A percentile compares a stretch with the other conserved stretches of the same genome.
Evolutionary conservation across 2,888 invertebrate genomes (phyloP).

Genomic region (Helobdella robusta): DNA sequence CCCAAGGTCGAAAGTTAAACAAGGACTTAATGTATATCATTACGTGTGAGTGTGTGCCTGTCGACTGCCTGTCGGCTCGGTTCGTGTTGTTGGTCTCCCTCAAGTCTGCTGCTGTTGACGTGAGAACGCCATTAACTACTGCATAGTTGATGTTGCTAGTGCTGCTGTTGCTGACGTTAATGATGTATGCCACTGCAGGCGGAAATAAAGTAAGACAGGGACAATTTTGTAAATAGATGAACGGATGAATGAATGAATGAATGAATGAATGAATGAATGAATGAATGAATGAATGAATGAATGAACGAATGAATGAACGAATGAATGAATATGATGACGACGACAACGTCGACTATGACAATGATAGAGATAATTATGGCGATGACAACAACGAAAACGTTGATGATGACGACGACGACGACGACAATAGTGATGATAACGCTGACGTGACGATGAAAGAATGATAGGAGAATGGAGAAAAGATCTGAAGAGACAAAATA

Average conservation of each 20-base stretch:
- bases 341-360: not conserved
- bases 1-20: no score
- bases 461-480: slow-evolving; percentile 1
- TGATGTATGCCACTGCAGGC: no score
- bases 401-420: not conserved
- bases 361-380: not conserved
- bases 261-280: not conserved
- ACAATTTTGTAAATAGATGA: not conserved
- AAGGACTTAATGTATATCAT: no score
- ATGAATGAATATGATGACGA: slow-evolving; percentile 3
- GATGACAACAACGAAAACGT: slow-evolving; percentile 1
- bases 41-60: no score
- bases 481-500: not conserved
- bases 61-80: no score
- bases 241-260: slow-evolving; percentile 4
- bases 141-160: no score
- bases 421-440: not conserved
- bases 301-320: not conserved
- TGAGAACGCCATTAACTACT: no score
- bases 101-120: no score
- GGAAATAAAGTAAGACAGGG: no score
- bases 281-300: slow-evolving; percentile 3
- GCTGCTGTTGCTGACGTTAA: no score
- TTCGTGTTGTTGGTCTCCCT: no score
- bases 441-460: not conserved